Evolutionary conservation across 2,888 invertebrate genomes (phyloP), one percentile per base, ranked within the genome.

Genomic region (Heteromyza rotundicornis): DNA sequence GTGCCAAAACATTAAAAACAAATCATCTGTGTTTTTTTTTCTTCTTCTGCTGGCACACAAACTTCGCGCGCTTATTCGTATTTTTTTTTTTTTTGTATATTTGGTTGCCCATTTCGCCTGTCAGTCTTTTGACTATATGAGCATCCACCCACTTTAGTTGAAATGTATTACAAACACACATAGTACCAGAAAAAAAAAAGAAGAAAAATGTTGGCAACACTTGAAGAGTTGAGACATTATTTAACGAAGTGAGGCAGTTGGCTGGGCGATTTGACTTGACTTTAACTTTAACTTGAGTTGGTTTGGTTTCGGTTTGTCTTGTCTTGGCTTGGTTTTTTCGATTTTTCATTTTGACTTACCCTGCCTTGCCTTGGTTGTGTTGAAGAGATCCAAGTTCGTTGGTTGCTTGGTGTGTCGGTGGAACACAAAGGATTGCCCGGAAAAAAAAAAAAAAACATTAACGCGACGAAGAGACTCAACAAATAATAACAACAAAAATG

Each of bases 131-230:
- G 27, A 40, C 12, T 40, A 40, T 40, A 40, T n/a, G 40, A 40
- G 40, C 40, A 40, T 40, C 40, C 40, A 40, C 40, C 40, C 40
- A 40, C 40, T 40, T 40, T 40, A 40, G 40, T n/a, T 40, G 27
- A 27, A 10, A 7, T 5, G 27, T 5, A 10, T 10, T 27, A 27
- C 27, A 40, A n/a, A 40, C 40, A 40, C 8, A n/a, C 40, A n/a
- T n/a, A 40, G 8, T n/a, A 40, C 14, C 12, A 7, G 14, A 27
- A 27, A 27, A 7, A 27, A n/a, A n/a, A n/a, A 32, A 32, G 7
- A 32, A 32, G 32, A 32, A 40, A 40, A 40, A 40, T n/a, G 40
- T n/a, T 40, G 40, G 40, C 40, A 10, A 27, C 27, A 27, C 27
- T 27, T 27, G 10, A 27, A 27, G 27, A 27, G 10, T 27, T 27